Evolutionary conservation across 2,888 invertebrate species (phyloP).

Genomic region (Torymus aiolomorphi): DNA sequence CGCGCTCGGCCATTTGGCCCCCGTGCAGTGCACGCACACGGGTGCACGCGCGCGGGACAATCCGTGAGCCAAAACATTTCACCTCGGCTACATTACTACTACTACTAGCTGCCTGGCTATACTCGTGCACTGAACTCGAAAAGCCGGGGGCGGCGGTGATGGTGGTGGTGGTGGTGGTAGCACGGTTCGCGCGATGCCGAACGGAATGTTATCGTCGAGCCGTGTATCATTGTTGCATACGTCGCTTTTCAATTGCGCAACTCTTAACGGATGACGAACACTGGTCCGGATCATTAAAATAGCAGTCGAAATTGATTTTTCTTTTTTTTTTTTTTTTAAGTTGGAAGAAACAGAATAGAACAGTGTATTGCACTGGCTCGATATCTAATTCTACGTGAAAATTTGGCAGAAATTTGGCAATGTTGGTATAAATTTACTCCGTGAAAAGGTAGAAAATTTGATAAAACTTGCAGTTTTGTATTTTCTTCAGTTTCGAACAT

Average conservation of each 20-base stretch:
- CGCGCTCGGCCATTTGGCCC: conserved; percentile 66
- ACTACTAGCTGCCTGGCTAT: background rate
- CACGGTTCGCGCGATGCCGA: conserved; percentile 32
- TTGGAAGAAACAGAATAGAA: no score
- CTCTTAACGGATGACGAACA: conserved; percentile 63
- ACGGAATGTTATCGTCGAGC: conserved; percentile 68
- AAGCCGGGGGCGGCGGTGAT: background rate
- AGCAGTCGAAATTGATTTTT: no score
- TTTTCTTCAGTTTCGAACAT: no score
- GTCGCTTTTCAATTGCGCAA: conserved; percentile 64
- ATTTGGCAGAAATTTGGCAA: no score
- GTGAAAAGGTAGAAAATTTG: no score
- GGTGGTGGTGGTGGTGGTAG: background rate
- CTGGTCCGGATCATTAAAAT: no score
- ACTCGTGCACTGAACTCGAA: background rate
- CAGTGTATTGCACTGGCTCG: no score
- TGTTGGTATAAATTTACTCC: no score
- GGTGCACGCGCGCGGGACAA: background rate
- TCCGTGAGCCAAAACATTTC: conserved; percentile 38
- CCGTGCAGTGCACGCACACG: background rate
- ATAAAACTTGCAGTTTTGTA: no score
- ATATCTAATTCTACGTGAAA: no score
- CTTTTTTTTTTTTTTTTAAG: no score
- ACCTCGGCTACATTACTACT: conserved; percentile 38
- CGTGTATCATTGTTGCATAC: conserved; percentile 67